Base-by-base conservation (phyloP, 1,140 invertebrate species). In the Aplysia californica region DNA sequence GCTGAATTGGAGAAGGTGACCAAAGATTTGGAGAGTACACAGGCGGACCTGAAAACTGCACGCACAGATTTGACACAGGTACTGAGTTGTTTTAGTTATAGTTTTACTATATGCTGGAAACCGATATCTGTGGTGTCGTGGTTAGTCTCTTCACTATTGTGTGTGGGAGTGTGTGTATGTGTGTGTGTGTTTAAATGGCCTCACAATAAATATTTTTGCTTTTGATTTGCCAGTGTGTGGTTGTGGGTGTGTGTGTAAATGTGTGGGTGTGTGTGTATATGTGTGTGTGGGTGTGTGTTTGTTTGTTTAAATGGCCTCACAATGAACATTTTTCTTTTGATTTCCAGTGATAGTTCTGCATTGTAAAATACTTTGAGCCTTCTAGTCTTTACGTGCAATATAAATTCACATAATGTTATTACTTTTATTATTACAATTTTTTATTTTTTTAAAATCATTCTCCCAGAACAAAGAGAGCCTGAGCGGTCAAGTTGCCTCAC, bases 381-480 rank as follows among this genome's bases (percentile, higher is more conserved):
- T 50, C 10, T 15, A 50, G n/a, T 10, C 10, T 50, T 50, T n/a
- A 50, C n/a, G 10, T 50, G 44, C 44, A 15, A 50, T 50, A 10
- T 15, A 15, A 15, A 50, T 50, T 50, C 10, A 15, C n/a, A 50
- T 50, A 50, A 15, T 50, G n/a, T 50, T 50, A 10, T 50, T 50
- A n/a, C n/a, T 50, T 10, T 50, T 50, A n/a, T 50, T 50, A 10
- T 50, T n/a, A n/a, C 44, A 15, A n/a, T 50, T 50, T 50, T 50
- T 50, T 50, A 50, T 50, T 50, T 50, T 15, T 50, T 50, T 29
- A 23, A 61, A 61, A 61, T 61, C 6, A 10, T 26, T 61, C 26
- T 61, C 33, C 18, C 71, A 74, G 71, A 31, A 36, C 6, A 74
- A 74, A 41, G 71, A 74, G 38, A 65, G 31, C 20, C 65, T 33